Conservation (phyloP, 2,797 vertebrate species). For the Parauchenoglanis punctatus region DNA sequence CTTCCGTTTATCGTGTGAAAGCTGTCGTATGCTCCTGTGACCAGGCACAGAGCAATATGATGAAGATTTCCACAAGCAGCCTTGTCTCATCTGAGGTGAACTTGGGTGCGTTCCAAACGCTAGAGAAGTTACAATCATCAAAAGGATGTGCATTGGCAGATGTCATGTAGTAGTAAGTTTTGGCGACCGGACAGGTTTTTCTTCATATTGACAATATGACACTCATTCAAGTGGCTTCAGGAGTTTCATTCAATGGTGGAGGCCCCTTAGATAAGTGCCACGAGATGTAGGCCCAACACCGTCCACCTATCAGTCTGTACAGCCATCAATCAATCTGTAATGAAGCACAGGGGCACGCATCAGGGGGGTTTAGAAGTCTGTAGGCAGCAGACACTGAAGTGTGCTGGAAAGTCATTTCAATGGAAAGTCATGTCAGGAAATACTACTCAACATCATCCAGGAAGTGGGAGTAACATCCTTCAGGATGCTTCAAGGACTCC, state of each 20-base stretch:
- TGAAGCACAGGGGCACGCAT: not conserved
- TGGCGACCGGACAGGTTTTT: not conserved
- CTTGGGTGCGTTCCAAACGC: not conserved
- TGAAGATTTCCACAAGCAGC: conserved; percentile 12
- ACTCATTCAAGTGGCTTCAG: not conserved
- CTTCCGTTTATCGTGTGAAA: conserved; percentile 28
- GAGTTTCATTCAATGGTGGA: not conserved
- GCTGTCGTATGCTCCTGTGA: conserved; percentile 26
- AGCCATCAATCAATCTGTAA: not conserved
- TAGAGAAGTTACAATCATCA: not conserved
- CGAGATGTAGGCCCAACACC: not conserved
- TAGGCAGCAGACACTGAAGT: not conserved
- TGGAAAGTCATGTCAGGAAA: not conserved
- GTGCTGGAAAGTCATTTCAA: not conserved
- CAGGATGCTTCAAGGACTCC: not conserved
- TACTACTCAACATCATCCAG: not conserved
- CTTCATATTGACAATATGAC: not conserved
- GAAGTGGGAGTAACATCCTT: conserved; percentile 19
- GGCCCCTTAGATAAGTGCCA: not conserved
- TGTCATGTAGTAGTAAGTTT: not conserved
- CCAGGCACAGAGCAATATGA: conserved; percentile 19
- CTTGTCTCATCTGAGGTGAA: no score
- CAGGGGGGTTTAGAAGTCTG: not conserved
- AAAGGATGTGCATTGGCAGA: not conserved
- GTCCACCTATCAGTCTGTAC: not conserved